Base-by-base conservation (phyloP, 2,888 invertebrate genomes). In the Pachliopta kotzebuea region DNA sequence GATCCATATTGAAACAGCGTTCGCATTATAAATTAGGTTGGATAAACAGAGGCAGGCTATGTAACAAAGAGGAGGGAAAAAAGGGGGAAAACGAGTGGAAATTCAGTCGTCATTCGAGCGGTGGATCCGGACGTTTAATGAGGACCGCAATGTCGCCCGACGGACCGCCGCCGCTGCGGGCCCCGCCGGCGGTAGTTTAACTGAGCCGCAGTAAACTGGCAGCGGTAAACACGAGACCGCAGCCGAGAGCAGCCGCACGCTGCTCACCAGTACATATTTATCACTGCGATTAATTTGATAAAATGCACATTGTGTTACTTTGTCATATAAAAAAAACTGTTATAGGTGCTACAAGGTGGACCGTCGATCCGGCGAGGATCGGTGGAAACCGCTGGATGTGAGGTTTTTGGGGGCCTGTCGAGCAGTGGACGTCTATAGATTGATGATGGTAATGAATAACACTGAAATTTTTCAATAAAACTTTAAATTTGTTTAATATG, bases 131-230 rank as follows among this genome's bases (percentile, higher is more conserved):
- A 60, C 73, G 69, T 71, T 74, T 72, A 76, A 75, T 76, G 73
- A 71, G 63, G 69, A 74, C 76, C 73, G 65, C 75, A 72, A 69
- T 68, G 69, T 68, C 67, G 66, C 79, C 83, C 85, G 80, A 83
- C 78, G 83, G 81, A 82, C 84, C 78, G 84, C 79, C 73, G 72
- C 74, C 73, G 71, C 75, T 72, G 69, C 74, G 78, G 75, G 76
- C 1, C 79, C 59, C 75, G 72, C 70, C 74, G 77, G 76, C 76
- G 76, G 74, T 69, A 71, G 77, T 75, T 79, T 83, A 83, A 84
- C 84, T 84, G 81, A 79, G 76, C 78, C 61, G 65, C 65, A 61
- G 56, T 62, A 63, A 49, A 67, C 59, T 49, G 61, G 56, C 56
- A 59, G 63, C 63, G 58, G 63, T 64, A 61, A 61, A 65, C 57